Conservation (phyloP, 1,140 invertebrate species). For the Psilanteris sp. region DNA sequence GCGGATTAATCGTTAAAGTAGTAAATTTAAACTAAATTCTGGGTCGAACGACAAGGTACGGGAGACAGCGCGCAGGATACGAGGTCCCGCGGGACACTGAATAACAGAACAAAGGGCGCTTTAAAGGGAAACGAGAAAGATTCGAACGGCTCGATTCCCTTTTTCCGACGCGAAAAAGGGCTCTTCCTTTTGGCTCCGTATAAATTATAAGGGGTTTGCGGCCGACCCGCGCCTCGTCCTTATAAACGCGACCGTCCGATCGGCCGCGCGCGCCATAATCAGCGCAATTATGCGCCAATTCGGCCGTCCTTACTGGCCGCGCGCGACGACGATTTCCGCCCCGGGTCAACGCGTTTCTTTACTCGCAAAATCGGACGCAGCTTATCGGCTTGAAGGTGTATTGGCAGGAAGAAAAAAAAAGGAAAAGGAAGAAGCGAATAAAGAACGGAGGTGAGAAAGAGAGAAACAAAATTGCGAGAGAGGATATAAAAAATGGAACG, state of each 20-base stretch:
- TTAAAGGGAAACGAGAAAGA: constrained; percentile 68
- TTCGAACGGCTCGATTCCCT: constrained; percentile 40
- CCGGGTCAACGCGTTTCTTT: too few species aligned
- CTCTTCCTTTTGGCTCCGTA: constrained; percentile 28
- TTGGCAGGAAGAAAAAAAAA: too few species aligned
- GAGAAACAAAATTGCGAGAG: not conserved
- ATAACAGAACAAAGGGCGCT: constrained; percentile 73
- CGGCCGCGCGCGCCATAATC: too few species aligned
- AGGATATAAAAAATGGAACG: constrained; percentile 14
- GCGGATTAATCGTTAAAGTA: constrained; percentile 24
- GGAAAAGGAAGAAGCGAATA: not conserved
- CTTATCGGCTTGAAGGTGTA: too few species aligned
- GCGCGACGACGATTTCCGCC: too few species aligned
- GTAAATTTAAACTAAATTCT: constrained; percentile 42
- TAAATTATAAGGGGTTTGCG: constrained; percentile 33
- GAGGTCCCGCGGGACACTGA: constrained; percentile 66
- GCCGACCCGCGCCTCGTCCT: too few species aligned
- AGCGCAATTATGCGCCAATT: too few species aligned
- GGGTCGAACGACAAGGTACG: constrained; percentile 28
- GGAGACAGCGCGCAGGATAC: constrained; percentile 61
- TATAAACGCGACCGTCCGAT: too few species aligned
- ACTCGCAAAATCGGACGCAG: too few species aligned
- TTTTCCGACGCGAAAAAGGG: constrained; percentile 35
- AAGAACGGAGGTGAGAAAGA: not conserved
- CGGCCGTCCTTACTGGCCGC: too few species aligned